Evolutionary conservation across 2,888 invertebrate genomes (phyloP).

Genomic region (Drosophila anomalipes): DNA sequence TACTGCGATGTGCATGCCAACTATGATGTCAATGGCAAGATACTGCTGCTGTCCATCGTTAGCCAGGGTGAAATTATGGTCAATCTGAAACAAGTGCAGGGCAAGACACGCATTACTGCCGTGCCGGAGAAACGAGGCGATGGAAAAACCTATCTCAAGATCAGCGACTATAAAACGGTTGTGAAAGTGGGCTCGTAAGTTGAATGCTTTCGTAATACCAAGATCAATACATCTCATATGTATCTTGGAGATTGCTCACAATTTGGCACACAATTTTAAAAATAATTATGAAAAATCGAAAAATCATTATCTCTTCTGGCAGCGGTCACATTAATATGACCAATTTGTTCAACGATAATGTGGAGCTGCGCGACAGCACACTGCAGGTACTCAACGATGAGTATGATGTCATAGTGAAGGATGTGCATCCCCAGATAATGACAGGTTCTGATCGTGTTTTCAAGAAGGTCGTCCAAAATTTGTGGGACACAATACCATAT

Average conservation of each 20-base stretch:
- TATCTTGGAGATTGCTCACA: not conserved
- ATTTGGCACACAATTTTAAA: not conserved
- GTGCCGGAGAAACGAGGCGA: slow-evolving; percentile 52
- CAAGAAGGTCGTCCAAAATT: slow-evolving; percentile 21
- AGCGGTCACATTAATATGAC: slow-evolving; percentile 69
- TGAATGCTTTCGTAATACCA: not conserved
- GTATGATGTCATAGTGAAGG: slow-evolving; percentile 63
- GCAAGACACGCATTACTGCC: slow-evolving; percentile 34
- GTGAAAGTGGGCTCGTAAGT: slow-evolving; percentile 62
- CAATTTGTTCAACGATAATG: slow-evolving; percentile 73
- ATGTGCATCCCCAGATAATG: slow-evolving; percentile 64
- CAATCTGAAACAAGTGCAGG: slow-evolving; percentile 40
- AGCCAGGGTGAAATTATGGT: slow-evolving; percentile 63
- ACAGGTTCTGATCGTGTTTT: slow-evolving; percentile 40
- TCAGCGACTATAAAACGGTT: slow-evolving; percentile 48
- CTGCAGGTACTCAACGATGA: slow-evolving; percentile 70
- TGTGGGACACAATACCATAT: slow-evolving; percentile 66
- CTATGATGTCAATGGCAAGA: slow-evolving; percentile 69
- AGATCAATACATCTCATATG: not conserved
- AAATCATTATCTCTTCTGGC: slow-evolving; percentile 2
- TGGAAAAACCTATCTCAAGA: slow-evolving; percentile 62
- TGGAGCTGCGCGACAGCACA: slow-evolving; percentile 68
- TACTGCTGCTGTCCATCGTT: slow-evolving; percentile 68
- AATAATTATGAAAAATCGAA: not conserved
- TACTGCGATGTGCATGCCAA: slow-evolving; percentile 56